phyloP scores from a whole-genome alignment of 37 sponge, comb jelly and placozoan species.

The Cliona cf. orientalis region DNA sequence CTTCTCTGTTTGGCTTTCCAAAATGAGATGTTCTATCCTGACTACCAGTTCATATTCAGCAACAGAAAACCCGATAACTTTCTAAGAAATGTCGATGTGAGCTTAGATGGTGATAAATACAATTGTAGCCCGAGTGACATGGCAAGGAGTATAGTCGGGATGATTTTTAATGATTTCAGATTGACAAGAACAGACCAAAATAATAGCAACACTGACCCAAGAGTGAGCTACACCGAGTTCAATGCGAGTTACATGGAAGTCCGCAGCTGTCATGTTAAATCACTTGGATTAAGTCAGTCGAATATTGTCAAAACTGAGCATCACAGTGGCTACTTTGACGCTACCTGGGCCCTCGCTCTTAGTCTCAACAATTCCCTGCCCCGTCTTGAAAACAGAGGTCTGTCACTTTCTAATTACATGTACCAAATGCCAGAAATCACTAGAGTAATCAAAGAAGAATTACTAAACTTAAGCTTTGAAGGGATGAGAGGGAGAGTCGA shows the following conservation, averaged over 20 bases:
- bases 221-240: slow-evolving; percentile 9
- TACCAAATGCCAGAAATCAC: neutral
- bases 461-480: neutral
- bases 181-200: neutral
- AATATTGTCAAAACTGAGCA: neutral
- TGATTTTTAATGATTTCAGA: neutral
- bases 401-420: neutral
- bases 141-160: neutral
- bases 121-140: slow-evolving; percentile 5
- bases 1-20: slow-evolving; percentile 21
- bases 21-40: neutral
- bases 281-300: neutral
- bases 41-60: slow-evolving; percentile 30
- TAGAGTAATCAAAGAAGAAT: neutral
- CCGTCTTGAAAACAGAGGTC: neutral
- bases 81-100: neutral
- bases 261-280: neutral
- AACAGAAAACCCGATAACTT: slow-evolving; percentile 1
- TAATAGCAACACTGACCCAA: too few species aligned
- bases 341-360: slow-evolving; percentile 33
- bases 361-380: slow-evolving; percentile 1
- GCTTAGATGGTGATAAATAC: neutral
- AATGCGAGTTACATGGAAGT: neutral
- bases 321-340: slow-evolving; percentile 15
- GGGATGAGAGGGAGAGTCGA: neutral